Evolutionary conservation across 1,140 invertebrate genomes (phyloP).

Genomic region (Coenobita brevimanus): DNA sequence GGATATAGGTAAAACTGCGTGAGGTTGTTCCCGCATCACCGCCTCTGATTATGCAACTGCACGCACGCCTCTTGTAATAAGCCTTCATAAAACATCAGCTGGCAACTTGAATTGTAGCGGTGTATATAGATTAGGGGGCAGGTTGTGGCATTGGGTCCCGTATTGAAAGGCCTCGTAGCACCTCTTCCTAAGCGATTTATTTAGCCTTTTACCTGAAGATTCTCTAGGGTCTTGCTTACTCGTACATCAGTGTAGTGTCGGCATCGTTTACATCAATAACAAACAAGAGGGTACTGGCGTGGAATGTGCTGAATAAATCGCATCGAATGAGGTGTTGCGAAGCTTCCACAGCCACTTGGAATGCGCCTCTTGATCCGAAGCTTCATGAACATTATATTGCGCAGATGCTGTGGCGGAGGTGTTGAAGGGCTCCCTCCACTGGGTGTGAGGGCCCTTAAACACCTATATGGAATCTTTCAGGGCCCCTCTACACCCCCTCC

Average conservation of each 20-base stretch:
- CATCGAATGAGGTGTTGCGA: too few species aligned
- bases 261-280: too few species aligned
- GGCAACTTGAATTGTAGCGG: constrained; percentile 5
- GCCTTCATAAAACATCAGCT: constrained; percentile 17
- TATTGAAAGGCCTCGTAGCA: too few species aligned
- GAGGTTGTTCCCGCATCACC: background rate
- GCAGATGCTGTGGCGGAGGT: constrained; percentile 24
- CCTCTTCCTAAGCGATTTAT: too few species aligned
- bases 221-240: too few species aligned
- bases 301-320: too few species aligned
- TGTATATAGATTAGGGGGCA: constrained; percentile 13
- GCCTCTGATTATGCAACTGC: constrained; percentile 7
- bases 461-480: constrained; percentile 39
- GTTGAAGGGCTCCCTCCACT: constrained; percentile 19
- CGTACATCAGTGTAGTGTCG: too few species aligned
- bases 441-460: constrained; percentile 12
- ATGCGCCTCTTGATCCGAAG: background rate
- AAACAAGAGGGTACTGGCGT: too few species aligned
- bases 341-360: too few species aligned
- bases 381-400: constrained; percentile 4
- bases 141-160: too few species aligned
- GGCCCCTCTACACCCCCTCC: constrained; percentile 17
- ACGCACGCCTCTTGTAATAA: background rate
- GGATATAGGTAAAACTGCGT: too few species aligned
- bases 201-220: too few species aligned